These are phyloP conservation scores for Diorhabda elongata DNA, from an alignment of 1,140 invertebrate genomes.

Conservation along the genomic window DNA sequence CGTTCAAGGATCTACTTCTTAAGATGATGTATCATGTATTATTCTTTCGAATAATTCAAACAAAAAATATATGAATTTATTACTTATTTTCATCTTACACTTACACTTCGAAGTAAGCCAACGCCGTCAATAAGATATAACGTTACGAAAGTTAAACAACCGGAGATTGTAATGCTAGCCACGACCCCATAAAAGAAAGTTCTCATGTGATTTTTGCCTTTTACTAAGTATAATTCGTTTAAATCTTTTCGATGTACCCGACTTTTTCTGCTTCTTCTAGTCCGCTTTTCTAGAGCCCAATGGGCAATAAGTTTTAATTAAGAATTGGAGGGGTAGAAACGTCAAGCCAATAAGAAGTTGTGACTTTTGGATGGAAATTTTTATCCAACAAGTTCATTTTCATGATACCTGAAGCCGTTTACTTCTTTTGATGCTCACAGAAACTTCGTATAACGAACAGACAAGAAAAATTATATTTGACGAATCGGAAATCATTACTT, in stretches of 20 bases:
- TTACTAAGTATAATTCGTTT: conserved; percentile 1
- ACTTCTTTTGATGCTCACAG: not conserved
- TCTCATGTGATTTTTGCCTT: conserved; percentile 2
- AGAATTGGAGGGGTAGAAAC: not conserved
- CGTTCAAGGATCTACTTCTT: too few species aligned
- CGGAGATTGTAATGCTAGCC: not conserved
- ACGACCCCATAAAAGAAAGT: not conserved
- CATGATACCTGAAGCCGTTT: not conserved
- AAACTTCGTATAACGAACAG: not conserved
- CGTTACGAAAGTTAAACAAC: not conserved
- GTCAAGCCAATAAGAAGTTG: not conserved
- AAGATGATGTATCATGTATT: too few species aligned
- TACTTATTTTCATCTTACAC: too few species aligned
- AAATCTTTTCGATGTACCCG: not conserved
- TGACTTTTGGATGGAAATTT: not conserved
- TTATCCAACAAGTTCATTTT: not conserved
- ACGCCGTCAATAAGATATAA: too few species aligned
- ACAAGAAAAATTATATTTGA: not conserved
- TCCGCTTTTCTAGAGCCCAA: not conserved
- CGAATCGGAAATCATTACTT: too few species aligned
- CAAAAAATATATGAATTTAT: too few species aligned
- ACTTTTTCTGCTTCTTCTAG: not conserved
- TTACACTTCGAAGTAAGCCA: too few species aligned
- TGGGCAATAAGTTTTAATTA: conserved; percentile 3
- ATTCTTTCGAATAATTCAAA: too few species aligned